Base-by-base conservation (phyloP, 2,113 vertebrate species). In the Gambusia affinis region DNA sequence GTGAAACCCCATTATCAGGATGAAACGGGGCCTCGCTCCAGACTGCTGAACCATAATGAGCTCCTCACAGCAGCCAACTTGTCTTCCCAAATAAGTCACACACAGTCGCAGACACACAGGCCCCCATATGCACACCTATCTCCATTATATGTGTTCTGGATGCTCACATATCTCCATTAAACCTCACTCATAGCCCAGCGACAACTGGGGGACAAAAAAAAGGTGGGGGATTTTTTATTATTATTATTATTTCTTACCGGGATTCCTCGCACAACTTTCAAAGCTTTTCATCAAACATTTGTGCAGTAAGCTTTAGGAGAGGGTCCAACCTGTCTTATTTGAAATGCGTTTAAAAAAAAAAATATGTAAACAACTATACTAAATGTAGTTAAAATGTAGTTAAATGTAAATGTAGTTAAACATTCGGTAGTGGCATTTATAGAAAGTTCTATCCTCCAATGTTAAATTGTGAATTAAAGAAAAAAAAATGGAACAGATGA, bases 11-110 rank as follows among this genome's bases (percentile, higher is more conserved):
- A 92, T 94, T 92, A 93, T 90, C 89, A 87, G 88, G 81, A 84
- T 85, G 80, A 85, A 73, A 83, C 85, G 76, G 80, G 82, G 88
- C 89, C 87, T 84, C 66, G 82, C 87, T 88, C 82, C 87, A 87
- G 91, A 86, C 89, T 76, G 80, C 76, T 88, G 82, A 88, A 91
- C 89, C 88, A 83, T 93, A 94, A 94, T 94, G 89, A 94, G 92
- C 88, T 92, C 80, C 88, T 91, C 89, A 87, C 85, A 85, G 83
- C 89, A 84, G 86, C 80, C 90, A 88, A 87, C 88, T 91, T 92
- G 92, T 92, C 90, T 90, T 66, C 85, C 87, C 81, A 88, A 93
- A 94, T 94, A 94, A 91, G 93, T 93, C 89, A 92, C 80, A 57
- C 54, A 64, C 73, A 39, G n/a, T 67, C 71, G 35, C 35, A 68